Percentiles rank a stretch among this genome's conserved stretches.
Conservation (phyloP, 2,113 vertebrate genomes). For the Phoenicopterus ruber region DNA sequence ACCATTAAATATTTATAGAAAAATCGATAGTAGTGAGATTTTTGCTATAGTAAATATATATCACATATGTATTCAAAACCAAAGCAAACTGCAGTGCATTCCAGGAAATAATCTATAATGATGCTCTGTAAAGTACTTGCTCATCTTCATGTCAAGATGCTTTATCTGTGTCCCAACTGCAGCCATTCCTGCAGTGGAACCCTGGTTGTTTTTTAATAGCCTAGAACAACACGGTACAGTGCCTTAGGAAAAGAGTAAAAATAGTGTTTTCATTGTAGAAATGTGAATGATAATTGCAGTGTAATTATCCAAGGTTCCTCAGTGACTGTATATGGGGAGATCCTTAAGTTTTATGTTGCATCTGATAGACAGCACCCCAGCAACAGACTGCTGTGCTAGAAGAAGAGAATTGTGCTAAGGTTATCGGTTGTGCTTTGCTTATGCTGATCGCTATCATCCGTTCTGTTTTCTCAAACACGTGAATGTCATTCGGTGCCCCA, state of each 20-base stretch:
- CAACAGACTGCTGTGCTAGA: background rate
- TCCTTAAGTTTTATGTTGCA: background rate
- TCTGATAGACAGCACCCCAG: background rate
- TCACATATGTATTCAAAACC: conserved; percentile 29
- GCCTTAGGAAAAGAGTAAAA: background rate
- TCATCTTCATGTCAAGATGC: background rate
- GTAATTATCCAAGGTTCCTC: background rate
- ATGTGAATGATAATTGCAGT: background rate
- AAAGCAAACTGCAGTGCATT: conserved; percentile 32
- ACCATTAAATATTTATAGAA: conserved; percentile 43
- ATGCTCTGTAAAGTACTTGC: background rate
- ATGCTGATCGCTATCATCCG: rapidly evolving
- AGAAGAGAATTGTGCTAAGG: background rate
- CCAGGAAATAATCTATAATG: conserved; percentile 52
- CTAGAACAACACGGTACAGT: background rate
- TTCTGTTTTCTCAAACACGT: background rate
- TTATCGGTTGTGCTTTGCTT: background rate
- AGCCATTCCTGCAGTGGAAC: background rate
- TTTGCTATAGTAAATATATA: conserved; percentile 57
- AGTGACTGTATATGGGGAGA: background rate
- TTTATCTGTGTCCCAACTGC: background rate
- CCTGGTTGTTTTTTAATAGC: background rate
- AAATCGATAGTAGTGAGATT: conserved; percentile 36
- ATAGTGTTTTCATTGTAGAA: background rate
- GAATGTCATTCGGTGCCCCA: background rate